Evolutionary conservation across 2,888 invertebrate genomes (phyloP), one percentile per base, ranked within the genome.

Genomic region (Arrhopalites spinosus): DNA sequence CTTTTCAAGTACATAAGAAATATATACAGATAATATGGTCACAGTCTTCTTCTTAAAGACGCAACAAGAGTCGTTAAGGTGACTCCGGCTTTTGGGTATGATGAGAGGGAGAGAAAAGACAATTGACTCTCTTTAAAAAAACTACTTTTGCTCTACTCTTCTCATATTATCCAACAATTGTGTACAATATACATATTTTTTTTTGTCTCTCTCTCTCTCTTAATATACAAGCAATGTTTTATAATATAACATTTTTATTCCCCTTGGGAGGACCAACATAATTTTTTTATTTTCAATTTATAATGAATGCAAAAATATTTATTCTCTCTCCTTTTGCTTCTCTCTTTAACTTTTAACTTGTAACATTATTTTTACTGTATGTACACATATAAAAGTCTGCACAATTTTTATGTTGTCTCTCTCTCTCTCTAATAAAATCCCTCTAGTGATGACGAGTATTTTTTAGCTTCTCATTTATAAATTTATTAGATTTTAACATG

Each of bases 81-180:
- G 59, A 59, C 59, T 59, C 25, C 27, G 13, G 7, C 5, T 3
- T 27, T 59, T 27, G 27, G 11, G 13, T 1, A 63, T 13, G 8
- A 30, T 63, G 27, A 67, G 45, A 67, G 45, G 64, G 29, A 64
- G 36, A 67, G 67, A 67, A 68, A 68, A 68, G 68, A 50, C 68
- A 50, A 50, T 68, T 68, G 68, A 50, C 68, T 68, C 23, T 68
- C 43, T 68, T 23, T 27, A 68, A 36, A 36, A 36, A 36, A 36
- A 50, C 68, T 68, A 25, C 23, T 66, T 67, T 45, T 68, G 20
- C 25, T 68, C 47, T 68, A 50, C 47, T 53, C 68, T 68, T 59
- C 30, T 29, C 27, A 50, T 27, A 13, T 27, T 59, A 23, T 23
- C 45, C 36, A 36, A n/a, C n/a, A n/a, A 47, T n/a, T 47, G 47